phyloP scores from a whole-genome alignment of 2,888 invertebrate species.

The Acleris literana region DNA sequence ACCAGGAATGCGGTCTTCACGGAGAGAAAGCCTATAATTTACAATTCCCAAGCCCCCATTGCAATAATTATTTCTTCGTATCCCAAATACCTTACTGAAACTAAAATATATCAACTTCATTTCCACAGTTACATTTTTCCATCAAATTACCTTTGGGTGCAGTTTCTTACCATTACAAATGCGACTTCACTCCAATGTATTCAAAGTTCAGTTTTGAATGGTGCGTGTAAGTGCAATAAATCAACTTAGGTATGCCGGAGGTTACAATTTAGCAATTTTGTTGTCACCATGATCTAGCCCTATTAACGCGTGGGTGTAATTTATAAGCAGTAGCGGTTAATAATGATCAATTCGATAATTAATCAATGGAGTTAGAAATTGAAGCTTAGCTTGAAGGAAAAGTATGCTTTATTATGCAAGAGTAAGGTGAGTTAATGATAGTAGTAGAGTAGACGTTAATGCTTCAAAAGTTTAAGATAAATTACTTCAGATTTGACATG shows the following conservation, averaged over 20 bases:
- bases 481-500: too few species aligned
- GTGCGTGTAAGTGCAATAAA: constrained; percentile 51
- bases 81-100: constrained; percentile 48
- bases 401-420: background rate
- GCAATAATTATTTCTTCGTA: constrained; percentile 45
- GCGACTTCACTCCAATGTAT: background rate
- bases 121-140: constrained; percentile 56
- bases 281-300: constrained; percentile 58
- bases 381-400: background rate
- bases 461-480: background rate
- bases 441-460: background rate
- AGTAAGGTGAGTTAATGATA: background rate
- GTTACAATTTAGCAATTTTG: constrained; percentile 73
- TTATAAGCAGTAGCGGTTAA: constrained; percentile 29
- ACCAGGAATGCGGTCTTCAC: constrained; percentile 9
- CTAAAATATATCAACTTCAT: constrained; percentile 62
- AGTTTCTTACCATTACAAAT: background rate
- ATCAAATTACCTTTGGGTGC: constrained; percentile 44
- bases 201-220: constrained; percentile 28
- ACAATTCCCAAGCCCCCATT: constrained; percentile 33
- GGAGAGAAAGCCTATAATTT: constrained; percentile 17
- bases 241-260: constrained; percentile 65
- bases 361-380: background rate
- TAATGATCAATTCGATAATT: constrained; percentile 21
- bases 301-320: constrained; percentile 33